phyloP scores from a whole-genome alignment of 2,797 vertebrate species.

The Notoglanidium macrostoma region DNA sequence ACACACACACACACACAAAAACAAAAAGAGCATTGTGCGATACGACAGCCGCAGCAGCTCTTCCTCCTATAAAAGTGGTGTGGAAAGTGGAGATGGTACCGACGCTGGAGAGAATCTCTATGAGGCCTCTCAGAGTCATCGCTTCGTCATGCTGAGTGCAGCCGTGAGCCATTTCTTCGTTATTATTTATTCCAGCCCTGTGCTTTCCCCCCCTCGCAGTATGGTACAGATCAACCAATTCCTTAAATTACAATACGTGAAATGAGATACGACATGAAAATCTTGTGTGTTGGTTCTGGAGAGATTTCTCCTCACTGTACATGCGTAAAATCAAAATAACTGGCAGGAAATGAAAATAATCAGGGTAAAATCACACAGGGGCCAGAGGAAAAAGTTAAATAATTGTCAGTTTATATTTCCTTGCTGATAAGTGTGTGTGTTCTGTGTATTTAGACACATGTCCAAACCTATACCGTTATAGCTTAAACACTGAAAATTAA shows the following conservation, averaged over 20 bases:
- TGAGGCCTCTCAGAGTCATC: slow-evolving; percentile 6
- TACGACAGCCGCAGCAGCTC: slow-evolving; percentile 61
- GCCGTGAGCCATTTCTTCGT: background rate
- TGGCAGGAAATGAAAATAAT: background rate
- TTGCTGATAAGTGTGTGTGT: too few species aligned
- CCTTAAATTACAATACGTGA: background rate
- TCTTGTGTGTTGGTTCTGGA: background rate
- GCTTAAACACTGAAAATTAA: background rate
- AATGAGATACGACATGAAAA: background rate
- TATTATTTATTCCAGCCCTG: background rate
- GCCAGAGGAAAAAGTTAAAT: background rate
- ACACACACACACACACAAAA: background rate
- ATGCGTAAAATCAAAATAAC: background rate
- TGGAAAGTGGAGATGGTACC: background rate
- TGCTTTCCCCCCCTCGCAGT: background rate
- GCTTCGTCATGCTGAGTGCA: background rate
- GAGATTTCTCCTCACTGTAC: background rate
- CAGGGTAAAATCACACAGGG: background rate
- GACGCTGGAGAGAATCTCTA: background rate
- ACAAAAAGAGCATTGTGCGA: slow-evolving; percentile 64
- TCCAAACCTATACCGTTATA: background rate
- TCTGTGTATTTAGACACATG: background rate
- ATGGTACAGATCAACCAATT: background rate
- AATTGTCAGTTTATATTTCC: background rate
- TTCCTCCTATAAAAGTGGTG: background rate